Percentiles rank a stretch among this genome's conserved stretches.
Evolutionary conservation across 2,888 invertebrate species (phyloP).

Genomic region (Acanthosoma haemorrhoidale): DNA sequence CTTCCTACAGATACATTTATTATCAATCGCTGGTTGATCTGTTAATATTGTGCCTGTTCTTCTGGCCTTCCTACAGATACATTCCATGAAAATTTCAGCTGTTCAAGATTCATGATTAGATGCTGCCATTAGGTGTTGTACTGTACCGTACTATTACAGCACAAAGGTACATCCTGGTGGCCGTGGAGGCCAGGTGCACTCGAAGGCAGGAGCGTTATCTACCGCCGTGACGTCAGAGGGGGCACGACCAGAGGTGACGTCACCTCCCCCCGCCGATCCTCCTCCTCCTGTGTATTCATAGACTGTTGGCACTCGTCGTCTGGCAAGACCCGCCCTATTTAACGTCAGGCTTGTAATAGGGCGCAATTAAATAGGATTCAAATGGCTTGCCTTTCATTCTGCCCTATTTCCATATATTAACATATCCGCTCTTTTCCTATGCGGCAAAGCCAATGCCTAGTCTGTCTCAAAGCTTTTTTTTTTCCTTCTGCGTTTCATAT

Average conservation of each 20-base stretch:
- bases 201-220: not conserved
- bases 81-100: too few relatives aligned
- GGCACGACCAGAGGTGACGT: constrained; percentile 2
- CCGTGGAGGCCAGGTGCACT: not conserved
- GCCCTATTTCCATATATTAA: constrained; percentile 9
- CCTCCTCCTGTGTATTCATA: not conserved
- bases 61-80: too few relatives aligned
- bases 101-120: too few relatives aligned
- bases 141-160: too few relatives aligned
- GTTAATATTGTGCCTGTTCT: too few relatives aligned
- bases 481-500: not conserved
- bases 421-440: not conserved
- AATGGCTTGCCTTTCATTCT: not conserved
- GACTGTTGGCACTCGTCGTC: not conserved
- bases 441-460: too few relatives aligned
- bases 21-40: too few relatives aligned
- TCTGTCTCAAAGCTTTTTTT: not conserved
- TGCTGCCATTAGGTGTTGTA: too few relatives aligned
- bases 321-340: not conserved
- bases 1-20: too few relatives aligned
- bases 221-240: constrained; percentile 14
- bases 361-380: not conserved
- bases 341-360: not conserved
- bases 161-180: not conserved
- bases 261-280: not conserved